These are phyloP conservation scores for Aphis craccivora DNA, from an alignment of 1,140 invertebrate species.

Conservation along the genomic window DNA sequence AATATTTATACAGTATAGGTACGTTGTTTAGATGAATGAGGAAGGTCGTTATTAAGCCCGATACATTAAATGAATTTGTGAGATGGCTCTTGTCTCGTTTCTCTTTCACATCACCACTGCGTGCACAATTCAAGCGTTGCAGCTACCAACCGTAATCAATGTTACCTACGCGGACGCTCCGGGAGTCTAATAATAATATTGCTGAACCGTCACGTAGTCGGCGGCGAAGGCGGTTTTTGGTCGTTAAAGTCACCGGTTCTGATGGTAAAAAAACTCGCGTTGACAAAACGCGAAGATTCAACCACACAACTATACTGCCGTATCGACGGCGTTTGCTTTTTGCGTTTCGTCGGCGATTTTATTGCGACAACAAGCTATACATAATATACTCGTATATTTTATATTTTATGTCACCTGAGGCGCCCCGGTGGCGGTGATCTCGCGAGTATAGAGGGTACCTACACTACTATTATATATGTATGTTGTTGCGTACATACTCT, in stretches of 20 bases:
- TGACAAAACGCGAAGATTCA: background rate
- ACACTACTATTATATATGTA: background rate
- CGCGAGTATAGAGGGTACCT: background rate
- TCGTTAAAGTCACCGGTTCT: conserved; percentile 36
- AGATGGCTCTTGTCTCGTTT: background rate
- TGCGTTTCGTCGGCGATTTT: background rate
- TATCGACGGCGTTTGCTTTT: background rate
- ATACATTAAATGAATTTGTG: background rate
- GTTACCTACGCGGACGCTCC: background rate
- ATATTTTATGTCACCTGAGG: conserved; percentile 34
- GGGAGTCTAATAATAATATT: background rate
- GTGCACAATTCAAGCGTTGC: background rate
- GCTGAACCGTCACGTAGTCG: background rate
- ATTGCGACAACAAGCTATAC: background rate
- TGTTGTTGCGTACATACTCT: background rate
- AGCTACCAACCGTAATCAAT: background rate
- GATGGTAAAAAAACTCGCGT: background rate
- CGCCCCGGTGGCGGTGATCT: conserved; percentile 35
- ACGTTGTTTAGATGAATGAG: background rate
- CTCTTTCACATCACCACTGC: background rate
- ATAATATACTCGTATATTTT: conserved; percentile 29
- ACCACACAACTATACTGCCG: too few relatives aligned
- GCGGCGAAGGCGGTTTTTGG: background rate
- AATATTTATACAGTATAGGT: too few relatives aligned
- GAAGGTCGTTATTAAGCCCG: background rate